These are phyloP conservation scores for Aphis craccivora DNA, from an alignment of 1,140 invertebrate genomes.

Conservation along the genomic window DNA sequence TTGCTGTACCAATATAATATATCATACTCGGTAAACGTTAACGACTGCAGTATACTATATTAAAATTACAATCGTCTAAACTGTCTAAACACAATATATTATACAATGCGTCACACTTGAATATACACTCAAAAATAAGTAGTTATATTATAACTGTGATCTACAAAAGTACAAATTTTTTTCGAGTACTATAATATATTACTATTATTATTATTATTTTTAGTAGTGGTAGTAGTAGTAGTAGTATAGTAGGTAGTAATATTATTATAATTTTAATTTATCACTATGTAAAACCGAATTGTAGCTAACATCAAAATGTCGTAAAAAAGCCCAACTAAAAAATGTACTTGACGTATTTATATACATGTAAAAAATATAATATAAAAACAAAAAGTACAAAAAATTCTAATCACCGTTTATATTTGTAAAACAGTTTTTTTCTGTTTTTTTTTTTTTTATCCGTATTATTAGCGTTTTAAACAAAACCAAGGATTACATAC, in stretches of 20 bases:
- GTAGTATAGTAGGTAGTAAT: neutral
- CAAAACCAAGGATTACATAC: neutral
- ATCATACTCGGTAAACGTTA: neutral
- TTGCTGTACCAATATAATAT: no score
- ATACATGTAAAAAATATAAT: slow-evolving; percentile 20
- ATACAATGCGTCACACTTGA: neutral
- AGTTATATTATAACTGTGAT: slow-evolving; percentile 1
- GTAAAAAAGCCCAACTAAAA: neutral
- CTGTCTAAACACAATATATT: neutral
- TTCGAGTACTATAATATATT: neutral
- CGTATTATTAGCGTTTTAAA: neutral
- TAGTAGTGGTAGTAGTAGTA: neutral
- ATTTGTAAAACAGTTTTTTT: neutral
- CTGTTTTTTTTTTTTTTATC: neutral
- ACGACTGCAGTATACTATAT: no score
- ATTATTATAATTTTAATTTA: neutral
- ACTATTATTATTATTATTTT: neutral
- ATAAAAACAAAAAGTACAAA: slow-evolving; percentile 19
- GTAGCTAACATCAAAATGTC: slow-evolving; percentile 3
- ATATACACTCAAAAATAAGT: slow-evolving; percentile 6
- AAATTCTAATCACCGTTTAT: neutral
- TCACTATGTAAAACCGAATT: neutral
- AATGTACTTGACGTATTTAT: neutral
- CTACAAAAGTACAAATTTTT: slow-evolving; percentile 36
- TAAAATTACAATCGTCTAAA: neutral